Evolutionary conservation across 2,888 invertebrate species (phyloP).

Genomic region (Clepsis dumicolana): DNA sequence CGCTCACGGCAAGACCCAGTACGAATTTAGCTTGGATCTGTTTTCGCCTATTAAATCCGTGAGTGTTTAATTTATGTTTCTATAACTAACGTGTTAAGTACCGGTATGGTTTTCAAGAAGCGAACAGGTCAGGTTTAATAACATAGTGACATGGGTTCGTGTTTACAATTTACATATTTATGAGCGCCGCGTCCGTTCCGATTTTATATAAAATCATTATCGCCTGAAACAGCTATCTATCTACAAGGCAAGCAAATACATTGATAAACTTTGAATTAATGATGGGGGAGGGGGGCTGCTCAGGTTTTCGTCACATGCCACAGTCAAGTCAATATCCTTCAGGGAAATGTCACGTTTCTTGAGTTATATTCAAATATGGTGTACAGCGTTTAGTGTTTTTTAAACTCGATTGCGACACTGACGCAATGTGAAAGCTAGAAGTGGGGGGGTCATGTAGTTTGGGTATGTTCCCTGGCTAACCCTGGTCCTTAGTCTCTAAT

Average conservation of each 20-base stretch:
- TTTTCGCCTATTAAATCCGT: conserved; percentile 87
- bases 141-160: background rate
- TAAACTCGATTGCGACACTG: too few relatives aligned
- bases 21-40: conserved; percentile 91
- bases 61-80: conserved; percentile 48
- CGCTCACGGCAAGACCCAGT: conserved; percentile 91
- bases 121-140: background rate
- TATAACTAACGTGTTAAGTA: background rate
- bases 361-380: too few relatives aligned
- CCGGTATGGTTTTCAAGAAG: conserved; percentile 3
- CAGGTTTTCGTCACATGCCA: too few relatives aligned
- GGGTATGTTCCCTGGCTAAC: too few relatives aligned
- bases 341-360: too few relatives aligned
- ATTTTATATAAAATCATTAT: background rate
- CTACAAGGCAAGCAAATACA: background rate
- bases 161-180: background rate
- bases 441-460: too few relatives aligned
- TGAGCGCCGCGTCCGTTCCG: background rate
- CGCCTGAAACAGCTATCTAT: background rate
- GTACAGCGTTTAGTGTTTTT: too few relatives aligned
- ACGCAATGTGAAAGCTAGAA: too few relatives aligned
- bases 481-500: too few relatives aligned
- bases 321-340: too few relatives aligned
- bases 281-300: too few relatives aligned
- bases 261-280: background rate